Evolutionary conservation across 2,888 invertebrate genomes (phyloP), one percentile per base, ranked within the genome.

Genomic region (Tetanocera ferruginea): DNA sequence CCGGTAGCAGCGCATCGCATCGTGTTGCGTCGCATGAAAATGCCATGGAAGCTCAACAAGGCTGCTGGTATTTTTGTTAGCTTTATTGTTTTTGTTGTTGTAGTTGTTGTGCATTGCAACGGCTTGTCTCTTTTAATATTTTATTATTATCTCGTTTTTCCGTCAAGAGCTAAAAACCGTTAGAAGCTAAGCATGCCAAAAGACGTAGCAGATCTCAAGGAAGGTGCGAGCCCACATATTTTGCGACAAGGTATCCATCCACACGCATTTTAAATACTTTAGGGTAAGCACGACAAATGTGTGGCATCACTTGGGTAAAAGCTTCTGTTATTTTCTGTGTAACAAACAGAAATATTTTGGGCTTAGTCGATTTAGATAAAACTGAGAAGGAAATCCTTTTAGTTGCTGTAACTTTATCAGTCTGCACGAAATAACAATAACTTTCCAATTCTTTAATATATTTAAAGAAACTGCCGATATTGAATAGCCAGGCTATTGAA

Each of bases 91-190:
- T 23, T 60, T 25, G 57, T 37, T 37, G 37, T 37, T 37, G 37
- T 6, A 43, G 43, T 43, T 43, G 11, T 6, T 43, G 1, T 43
- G 14, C 43, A 43, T 43, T 43, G 43, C 43, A 43, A 28, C 57
- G 57, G 28, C 57, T 60, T 60, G 23, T 60, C 57, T 60, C 25
- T 25, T 60, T 60, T 60, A 60, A 60, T 60, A 64, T 64, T 31
- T 34, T 64, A 31, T 64, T 64, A 64, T 64, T 31, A 64, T 28
- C 64, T 64, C 64, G 64, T 64, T 34, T 31, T 64, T 64, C 31
- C 64, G 64, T 19, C 6, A 55, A 55, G n/a, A 55, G 55, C 55
- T 8, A 55, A n/a, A 55, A 55, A 55, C 55, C 57, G 25, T 28
- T 23, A 23, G 57, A 8, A 11, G 57, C 57, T 8, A 25, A 31